Evolutionary conservation across 2,113 vertebrate genomes (phyloP).

Genomic region (Crotalus tigris): DNA sequence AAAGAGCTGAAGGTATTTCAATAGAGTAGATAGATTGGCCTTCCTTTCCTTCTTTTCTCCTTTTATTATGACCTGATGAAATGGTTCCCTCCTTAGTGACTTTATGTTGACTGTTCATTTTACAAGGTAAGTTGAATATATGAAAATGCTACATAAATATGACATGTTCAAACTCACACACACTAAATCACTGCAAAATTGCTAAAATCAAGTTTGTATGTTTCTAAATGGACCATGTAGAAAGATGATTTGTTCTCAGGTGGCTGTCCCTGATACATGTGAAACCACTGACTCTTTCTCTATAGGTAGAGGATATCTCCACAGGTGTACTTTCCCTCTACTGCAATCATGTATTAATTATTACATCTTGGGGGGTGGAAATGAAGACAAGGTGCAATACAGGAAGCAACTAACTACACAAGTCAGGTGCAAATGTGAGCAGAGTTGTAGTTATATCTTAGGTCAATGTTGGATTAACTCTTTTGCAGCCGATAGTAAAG

Average conservation of each 20-base stretch:
- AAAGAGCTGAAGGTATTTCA: neutral
- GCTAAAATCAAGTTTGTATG: neutral
- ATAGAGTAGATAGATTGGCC: neutral
- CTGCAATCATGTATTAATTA: neutral
- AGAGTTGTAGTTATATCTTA: neutral
- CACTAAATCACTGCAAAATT: neutral
- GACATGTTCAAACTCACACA: neutral
- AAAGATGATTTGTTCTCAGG: neutral
- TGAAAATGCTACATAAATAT: neutral
- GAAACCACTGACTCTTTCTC: neutral
- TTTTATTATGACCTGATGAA: neutral
- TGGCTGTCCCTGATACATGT: neutral
- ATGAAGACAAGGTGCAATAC: neutral
- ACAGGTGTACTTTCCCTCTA: neutral
- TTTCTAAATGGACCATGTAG: neutral
- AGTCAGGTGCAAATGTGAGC: neutral
- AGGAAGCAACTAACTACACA: neutral
- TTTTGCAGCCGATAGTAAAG: neutral
- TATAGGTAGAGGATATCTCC: neutral
- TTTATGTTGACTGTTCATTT: neutral
- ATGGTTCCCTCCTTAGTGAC: neutral
- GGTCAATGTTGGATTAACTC: neutral
- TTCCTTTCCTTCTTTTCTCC: neutral
- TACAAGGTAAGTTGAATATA: neutral
- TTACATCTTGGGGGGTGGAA: neutral